These are phyloP conservation scores for Mesorhabditis sp. DNA, from an alignment of 2,888 invertebrate species.

Conservation along the genomic window DNA sequence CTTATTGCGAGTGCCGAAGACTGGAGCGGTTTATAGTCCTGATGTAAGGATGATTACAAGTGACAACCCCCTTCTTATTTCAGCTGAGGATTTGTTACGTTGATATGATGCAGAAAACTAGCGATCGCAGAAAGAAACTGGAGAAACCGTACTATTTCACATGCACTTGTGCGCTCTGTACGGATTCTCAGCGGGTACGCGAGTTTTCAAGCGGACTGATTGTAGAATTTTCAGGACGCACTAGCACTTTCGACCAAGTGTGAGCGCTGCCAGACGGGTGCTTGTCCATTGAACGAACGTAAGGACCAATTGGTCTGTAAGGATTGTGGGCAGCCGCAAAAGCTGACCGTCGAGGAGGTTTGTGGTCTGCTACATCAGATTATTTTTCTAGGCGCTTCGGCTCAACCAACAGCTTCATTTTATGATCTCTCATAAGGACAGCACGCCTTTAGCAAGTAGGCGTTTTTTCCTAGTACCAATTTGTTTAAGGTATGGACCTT, in stretches of 20 bases:
- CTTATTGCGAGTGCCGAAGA: conserved; percentile 18
- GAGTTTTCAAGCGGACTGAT: neutral
- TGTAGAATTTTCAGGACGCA: neutral
- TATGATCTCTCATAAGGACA: too few species aligned
- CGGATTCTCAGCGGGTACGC: conserved; percentile 18
- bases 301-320: neutral
- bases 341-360: neutral
- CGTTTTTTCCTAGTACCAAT: too few species aligned
- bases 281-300: neutral
- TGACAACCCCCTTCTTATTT: neutral
- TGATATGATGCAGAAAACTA: conserved; percentile 12
- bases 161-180: conserved; percentile 20
- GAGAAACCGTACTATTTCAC: conserved; percentile 25
- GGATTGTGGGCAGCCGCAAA: conserved; percentile 2
- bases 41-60: conserved; percentile 9
- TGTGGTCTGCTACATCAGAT: neutral
- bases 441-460: too few species aligned
- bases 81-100: conserved; percentile 14
- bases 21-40: conserved; percentile 11
- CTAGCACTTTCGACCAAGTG: neutral
- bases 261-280: neutral
- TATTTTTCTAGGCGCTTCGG: too few species aligned
- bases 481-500: too few species aligned
- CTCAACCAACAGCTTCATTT: too few species aligned
- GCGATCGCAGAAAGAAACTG: conserved; percentile 14